phyloP scores from a whole-genome alignment of 2,797 vertebrate species.

The Helarctos malayanus region DNA sequence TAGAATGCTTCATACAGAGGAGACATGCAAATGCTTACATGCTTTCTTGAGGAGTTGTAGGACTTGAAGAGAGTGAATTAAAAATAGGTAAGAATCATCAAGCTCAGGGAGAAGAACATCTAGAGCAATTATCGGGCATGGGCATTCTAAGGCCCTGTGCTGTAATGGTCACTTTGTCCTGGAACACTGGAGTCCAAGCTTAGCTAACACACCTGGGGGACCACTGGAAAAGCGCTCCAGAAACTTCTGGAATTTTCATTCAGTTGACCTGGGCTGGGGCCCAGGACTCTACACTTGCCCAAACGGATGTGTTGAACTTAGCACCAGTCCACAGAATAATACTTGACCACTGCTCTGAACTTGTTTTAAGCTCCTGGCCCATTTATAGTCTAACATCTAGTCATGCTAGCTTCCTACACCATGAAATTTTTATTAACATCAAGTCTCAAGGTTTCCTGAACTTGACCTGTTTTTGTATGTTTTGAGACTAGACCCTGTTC shows the following conservation, averaged over 20 bases:
- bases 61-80: neutral
- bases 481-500: neutral
- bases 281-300: neutral
- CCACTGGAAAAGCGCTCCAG: neutral
- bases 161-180: neutral
- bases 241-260: neutral
- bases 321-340: neutral
- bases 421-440: neutral
- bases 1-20: neutral
- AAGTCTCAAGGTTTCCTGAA: neutral
- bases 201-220: neutral
- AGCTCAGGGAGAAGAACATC: neutral
- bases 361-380: neutral
- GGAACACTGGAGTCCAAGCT: neutral
- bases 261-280: neutral
- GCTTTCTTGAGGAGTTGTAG: neutral
- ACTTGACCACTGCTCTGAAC: neutral
- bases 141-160: neutral
- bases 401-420: neutral
- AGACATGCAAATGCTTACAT: neutral
- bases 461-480: neutral
- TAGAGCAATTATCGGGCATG: neutral
- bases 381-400: neutral
- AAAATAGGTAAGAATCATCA: constrained; percentile 37
- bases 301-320: neutral